These are phyloP conservation scores for Ganaspis brasiliensis DNA, from an alignment of 2,888 invertebrate species.

Conservation along the genomic window DNA sequence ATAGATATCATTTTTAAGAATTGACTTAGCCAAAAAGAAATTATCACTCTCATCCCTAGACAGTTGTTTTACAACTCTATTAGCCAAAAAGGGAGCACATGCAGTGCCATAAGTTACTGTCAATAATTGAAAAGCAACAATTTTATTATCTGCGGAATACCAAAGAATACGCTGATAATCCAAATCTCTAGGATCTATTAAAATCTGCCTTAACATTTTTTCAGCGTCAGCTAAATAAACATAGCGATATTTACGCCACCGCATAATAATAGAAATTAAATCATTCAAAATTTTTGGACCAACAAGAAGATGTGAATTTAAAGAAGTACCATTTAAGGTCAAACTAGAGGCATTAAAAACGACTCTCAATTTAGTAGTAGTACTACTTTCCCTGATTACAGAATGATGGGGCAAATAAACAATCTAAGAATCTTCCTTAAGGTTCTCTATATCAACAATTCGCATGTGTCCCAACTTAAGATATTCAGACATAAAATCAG, in stretches of 20 bases:
- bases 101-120: background rate
- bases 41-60: background rate
- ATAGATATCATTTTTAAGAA: slow-evolving; percentile 30
- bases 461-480: slow-evolving; percentile 21
- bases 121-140: slow-evolving; percentile 31
- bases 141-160: slow-evolving; percentile 46
- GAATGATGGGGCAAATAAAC: slow-evolving; percentile 65
- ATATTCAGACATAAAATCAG: slow-evolving; percentile 34
- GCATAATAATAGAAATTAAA: slow-evolving; percentile 34
- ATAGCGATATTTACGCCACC: slow-evolving; percentile 47
- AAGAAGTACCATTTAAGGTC: slow-evolving; percentile 53
- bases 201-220: slow-evolving; percentile 67
- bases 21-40: background rate
- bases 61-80: background rate
- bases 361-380: slow-evolving; percentile 65
- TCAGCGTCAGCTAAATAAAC: slow-evolving; percentile 63
- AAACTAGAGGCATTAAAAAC: slow-evolving; percentile 67
- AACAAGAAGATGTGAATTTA: slow-evolving; percentile 61
- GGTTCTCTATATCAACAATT: background rate
- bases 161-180: slow-evolving; percentile 66
- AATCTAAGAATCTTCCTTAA: background rate
- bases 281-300: slow-evolving; percentile 60
- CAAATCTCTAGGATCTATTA: slow-evolving; percentile 49
- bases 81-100: background rate
- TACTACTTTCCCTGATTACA: slow-evolving; percentile 57